Evolutionary conservation across 2,888 invertebrate genomes (phyloP), one percentile per base, ranked within the genome.

Genomic region (Tachystola acroxantha): DNA sequence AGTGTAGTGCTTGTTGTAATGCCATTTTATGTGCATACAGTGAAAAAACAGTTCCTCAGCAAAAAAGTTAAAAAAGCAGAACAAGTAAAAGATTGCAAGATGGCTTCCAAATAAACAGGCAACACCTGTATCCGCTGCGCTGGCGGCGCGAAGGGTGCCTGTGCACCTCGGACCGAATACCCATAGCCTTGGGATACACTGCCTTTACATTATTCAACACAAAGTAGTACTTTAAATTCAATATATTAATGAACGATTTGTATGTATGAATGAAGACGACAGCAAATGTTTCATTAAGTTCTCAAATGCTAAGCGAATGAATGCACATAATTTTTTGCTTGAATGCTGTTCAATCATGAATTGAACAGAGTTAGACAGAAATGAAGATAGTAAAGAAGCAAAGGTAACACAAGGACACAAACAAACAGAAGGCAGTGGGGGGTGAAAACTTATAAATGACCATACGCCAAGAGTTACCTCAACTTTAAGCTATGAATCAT

Each of bases 91-190:
- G 67, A 70, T 75, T 64, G 60, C 61, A 64, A 66, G 56, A 64
- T 66, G 65, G 65, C 61, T 53, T 48, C 59, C 52, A 56, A 58
- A 56, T 57, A 56, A 50, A 57, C 45, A 47, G 42, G 37, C 43
- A 62, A 60, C 80, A 80, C 75, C 80, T 81, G 81, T 80, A 78
- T 80, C 80, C 78, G 74, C 56, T 62, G 55, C 43, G 46, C 42
- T 38, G 41, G 47, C 44, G 19, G 6, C 10, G 20, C 9, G 3
- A 2, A 7, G 14, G 16, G 14, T n/a, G 16, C 14, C 7, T 10
- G 11, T 16, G 16, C 10, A 11, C 10, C 16, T 32, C 16, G 32
- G 11, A 33, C 34, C 16, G 2, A n/a, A 9, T 25, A 7, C 19
- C 22, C 37, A 27, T 29, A 40, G 33, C 40, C 36, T 36, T 40